Percentiles rank a stretch among this genome's conserved stretches.
These are phyloP conservation scores for Delphinus delphis DNA, from an alignment of 2,113 vertebrate species.

Conservation along the genomic window DNA sequence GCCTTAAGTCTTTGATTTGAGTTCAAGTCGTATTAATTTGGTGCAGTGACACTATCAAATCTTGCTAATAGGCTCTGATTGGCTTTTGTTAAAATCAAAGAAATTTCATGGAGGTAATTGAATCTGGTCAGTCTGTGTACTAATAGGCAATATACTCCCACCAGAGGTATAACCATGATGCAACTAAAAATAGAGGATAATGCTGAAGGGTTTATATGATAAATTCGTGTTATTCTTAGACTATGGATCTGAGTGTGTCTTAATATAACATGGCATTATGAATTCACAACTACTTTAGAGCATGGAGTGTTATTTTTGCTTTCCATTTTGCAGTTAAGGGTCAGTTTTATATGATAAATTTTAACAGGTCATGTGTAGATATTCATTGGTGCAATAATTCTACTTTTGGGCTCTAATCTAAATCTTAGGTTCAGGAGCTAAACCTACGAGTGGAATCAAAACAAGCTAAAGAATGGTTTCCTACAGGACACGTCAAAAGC, in stretches of 20 bases:
- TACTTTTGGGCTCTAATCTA: neutral
- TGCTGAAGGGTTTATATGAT: neutral
- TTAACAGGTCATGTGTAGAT: neutral
- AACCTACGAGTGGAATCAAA: neutral
- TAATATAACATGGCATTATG: neutral
- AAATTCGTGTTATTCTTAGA: neutral
- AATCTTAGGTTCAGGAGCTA: neutral
- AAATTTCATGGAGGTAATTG: neutral
- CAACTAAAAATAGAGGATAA: neutral
- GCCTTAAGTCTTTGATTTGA: neutral
- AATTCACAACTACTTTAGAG: neutral
- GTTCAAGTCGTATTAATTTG: constrained; percentile 25
- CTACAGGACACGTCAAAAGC: neutral
- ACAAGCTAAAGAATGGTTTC: neutral
- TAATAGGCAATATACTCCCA: neutral
- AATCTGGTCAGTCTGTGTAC: neutral
- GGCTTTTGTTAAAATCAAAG: constrained; percentile 19
- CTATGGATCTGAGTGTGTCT: neutral
- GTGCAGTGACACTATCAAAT: neutral
- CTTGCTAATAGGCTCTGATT: neutral
- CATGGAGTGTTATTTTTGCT: neutral
- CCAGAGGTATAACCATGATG: neutral
- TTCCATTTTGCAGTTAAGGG: neutral
- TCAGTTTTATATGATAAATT: constrained; percentile 13
- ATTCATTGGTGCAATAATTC: neutral